These are phyloP conservation scores for Maylandia zebra DNA, from an alignment of 2,113 vertebrate species.

Conservation along the genomic window DNA sequence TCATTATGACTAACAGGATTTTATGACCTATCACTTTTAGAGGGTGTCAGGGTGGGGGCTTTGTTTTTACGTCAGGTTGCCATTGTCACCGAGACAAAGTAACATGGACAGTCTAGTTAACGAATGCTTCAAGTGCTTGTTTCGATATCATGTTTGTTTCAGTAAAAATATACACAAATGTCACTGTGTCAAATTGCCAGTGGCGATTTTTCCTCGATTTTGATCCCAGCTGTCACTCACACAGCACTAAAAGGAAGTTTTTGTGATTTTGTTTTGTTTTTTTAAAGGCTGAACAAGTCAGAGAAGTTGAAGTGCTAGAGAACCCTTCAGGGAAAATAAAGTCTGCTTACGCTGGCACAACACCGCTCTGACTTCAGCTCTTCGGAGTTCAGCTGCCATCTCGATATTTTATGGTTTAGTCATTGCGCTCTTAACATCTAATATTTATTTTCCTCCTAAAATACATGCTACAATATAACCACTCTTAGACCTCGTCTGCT, in stretches of 20 bases:
- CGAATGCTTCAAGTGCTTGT: neutral
- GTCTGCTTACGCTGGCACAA: slow-evolving; percentile 1
- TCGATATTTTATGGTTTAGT: slow-evolving; percentile 4
- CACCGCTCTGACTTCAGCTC: neutral
- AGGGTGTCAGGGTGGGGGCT: neutral
- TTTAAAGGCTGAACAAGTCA: neutral
- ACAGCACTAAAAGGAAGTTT: neutral
- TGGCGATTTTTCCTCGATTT: neutral
- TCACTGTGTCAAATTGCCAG: neutral
- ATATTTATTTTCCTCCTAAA: slow-evolving; percentile 26
- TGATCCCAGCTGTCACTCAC: neutral
- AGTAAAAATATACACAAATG: neutral
- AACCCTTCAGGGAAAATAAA: neutral
- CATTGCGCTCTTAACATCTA: slow-evolving; percentile 9
- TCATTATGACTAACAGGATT: neutral
- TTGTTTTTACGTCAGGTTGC: neutral
- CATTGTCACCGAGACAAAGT: neutral
- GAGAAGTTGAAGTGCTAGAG: neutral
- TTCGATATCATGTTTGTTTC: neutral
- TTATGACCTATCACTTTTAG: neutral
- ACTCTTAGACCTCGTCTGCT: neutral
- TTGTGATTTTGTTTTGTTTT: neutral
- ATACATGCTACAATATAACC: neutral
- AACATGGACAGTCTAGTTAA: neutral
- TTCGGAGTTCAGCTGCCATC: neutral